Conservation (phyloP, 2,113 vertebrate species). For the Neodontobutis hainanensis region DNA sequence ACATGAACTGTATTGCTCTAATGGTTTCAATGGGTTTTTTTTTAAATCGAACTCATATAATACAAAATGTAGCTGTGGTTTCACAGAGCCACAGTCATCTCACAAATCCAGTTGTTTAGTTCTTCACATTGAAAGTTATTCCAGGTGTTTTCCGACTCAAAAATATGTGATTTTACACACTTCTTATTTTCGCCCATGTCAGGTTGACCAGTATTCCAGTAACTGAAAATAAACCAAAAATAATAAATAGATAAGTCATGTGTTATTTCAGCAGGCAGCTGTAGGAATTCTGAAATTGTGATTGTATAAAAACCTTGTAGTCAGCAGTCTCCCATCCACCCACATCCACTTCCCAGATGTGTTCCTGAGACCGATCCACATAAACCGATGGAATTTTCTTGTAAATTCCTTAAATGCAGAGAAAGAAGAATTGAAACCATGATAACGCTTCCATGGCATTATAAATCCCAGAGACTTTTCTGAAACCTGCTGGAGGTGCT, state of each 20-base stretch:
- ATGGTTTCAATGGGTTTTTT: too few species aligned
- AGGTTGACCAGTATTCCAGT: slow-evolving; percentile 21
- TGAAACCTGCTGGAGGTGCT: too few species aligned
- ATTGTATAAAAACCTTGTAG: slow-evolving; percentile 3
- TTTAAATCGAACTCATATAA: too few species aligned
- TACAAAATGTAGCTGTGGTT: background rate
- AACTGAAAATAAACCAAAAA: slow-evolving; percentile 13
- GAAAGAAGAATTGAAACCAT: background rate
- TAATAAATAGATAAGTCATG: background rate
- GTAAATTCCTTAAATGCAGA: slow-evolving; percentile 34
- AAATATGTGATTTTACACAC: slow-evolving; percentile 23
- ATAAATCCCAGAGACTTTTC: too few species aligned
- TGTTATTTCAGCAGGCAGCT: background rate
- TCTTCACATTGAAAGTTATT: slow-evolving; percentile 21
- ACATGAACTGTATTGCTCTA: too few species aligned
- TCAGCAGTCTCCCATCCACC: slow-evolving; percentile 32
- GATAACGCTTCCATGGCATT: background rate
- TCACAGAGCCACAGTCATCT: slow-evolving; percentile 1
- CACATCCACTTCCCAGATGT: background rate
- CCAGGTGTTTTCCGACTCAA: slow-evolving; percentile 8
- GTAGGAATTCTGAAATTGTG: background rate
- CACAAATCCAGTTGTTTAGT: slow-evolving; percentile 34
- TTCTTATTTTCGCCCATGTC: slow-evolving; percentile 8
- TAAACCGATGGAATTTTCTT: slow-evolving; percentile 1
- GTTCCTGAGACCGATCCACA: slow-evolving; percentile 13